phyloP scores from a whole-genome alignment of 2,888 invertebrate genomes.

The Thymelicus acteon region DNA sequence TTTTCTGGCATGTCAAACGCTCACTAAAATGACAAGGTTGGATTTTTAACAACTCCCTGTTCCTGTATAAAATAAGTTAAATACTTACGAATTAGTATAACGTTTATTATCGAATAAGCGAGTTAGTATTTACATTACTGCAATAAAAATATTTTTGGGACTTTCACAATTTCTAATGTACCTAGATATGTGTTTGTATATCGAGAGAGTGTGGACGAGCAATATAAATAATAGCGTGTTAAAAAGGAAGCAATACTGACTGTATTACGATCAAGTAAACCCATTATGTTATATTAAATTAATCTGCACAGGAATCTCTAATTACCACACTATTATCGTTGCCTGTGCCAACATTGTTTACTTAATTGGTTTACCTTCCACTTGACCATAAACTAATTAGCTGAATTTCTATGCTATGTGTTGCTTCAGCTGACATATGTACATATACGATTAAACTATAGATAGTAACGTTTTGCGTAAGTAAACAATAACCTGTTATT shows the following conservation, averaged over 20 bases:
- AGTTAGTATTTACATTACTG: too few species aligned
- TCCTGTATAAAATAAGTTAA: too few species aligned
- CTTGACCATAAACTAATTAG: slow-evolving; percentile 69
- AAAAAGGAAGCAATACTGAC: too few species aligned
- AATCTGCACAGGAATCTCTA: slow-evolving; percentile 40
- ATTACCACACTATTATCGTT: slow-evolving; percentile 65
- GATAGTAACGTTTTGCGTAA: too few species aligned
- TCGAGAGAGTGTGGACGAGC: background rate
- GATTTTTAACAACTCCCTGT: background rate
- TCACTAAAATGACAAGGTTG: background rate
- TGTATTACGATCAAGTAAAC: slow-evolving; percentile 29
- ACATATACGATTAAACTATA: background rate
- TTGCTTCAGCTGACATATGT: slow-evolving; percentile 19
- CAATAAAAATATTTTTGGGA: too few species aligned
- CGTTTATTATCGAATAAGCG: too few species aligned
- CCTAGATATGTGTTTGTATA: too few species aligned
- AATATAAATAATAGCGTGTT: too few species aligned
- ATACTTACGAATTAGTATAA: too few species aligned
- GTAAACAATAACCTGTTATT: too few species aligned
- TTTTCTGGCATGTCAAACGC: background rate
- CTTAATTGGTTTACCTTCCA: slow-evolving; percentile 64
- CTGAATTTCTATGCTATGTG: slow-evolving; percentile 44
- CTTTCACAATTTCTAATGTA: too few species aligned
- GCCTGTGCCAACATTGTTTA: slow-evolving; percentile 63
- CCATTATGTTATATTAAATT: slow-evolving; percentile 35